A percentile compares a stretch with the other conserved stretches of the same genome.
These are phyloP conservation scores for Dendrolimus houi DNA, from an alignment of 2,888 invertebrate genomes.

Conservation along the genomic window DNA sequence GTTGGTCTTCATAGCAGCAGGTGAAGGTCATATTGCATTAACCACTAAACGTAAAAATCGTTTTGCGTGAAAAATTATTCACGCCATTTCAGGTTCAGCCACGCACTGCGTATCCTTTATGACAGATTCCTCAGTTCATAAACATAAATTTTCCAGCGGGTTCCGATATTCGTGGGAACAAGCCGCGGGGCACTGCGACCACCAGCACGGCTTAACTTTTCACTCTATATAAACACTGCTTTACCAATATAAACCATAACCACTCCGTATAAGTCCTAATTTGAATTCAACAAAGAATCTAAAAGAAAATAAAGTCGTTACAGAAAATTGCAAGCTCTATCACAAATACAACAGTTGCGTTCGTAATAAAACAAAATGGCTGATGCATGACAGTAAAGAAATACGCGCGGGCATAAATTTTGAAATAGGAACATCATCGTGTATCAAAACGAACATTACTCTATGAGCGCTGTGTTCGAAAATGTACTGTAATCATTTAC, in stretches of 20 bases:
- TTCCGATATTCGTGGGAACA: slow-evolving; percentile 68
- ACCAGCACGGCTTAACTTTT: slow-evolving; percentile 68
- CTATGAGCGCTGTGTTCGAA: slow-evolving; percentile 2
- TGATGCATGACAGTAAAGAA: slow-evolving; percentile 32
- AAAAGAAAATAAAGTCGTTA: slow-evolving; percentile 62
- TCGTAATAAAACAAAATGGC: slow-evolving; percentile 58
- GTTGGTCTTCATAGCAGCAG: too few relatives aligned
- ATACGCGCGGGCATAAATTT: slow-evolving; percentile 45
- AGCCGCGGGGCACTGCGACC: slow-evolving; percentile 59
- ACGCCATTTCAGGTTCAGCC: slow-evolving; percentile 65
- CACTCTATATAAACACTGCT: slow-evolving; percentile 46
- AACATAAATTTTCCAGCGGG: slow-evolving; percentile 71
- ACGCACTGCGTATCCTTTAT: slow-evolving; percentile 66
- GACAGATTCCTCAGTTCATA: slow-evolving; percentile 73
- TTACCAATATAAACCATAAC: slow-evolving; percentile 31
- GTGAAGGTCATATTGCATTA: too few relatives aligned
- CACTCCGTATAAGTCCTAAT: slow-evolving; percentile 11
- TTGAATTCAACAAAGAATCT: slow-evolving; percentile 11
- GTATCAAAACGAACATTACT: slow-evolving; percentile 27
- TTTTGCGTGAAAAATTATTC: slow-evolving; percentile 64
- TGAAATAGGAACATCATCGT: slow-evolving; percentile 48
- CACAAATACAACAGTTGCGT: slow-evolving; percentile 37
- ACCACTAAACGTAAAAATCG: slow-evolving; percentile 4
- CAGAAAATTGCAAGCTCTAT: slow-evolving; percentile 38
- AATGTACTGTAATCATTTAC: background rate